phyloP scores from a whole-genome alignment of 2,797 vertebrate genomes.

The Melopsittacus undulatus region DNA sequence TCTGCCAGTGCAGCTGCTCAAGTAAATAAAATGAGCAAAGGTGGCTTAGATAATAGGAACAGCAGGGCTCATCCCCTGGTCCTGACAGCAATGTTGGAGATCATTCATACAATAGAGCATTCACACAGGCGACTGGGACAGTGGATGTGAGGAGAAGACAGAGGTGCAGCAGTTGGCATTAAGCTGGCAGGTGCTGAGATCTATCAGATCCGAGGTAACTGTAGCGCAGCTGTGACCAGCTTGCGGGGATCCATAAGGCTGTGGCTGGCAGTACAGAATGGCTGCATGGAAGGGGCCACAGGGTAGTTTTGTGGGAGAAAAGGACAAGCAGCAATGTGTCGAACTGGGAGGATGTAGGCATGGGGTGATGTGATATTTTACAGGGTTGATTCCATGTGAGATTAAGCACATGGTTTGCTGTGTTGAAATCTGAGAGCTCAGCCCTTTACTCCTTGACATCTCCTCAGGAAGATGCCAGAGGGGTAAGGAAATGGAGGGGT shows the following conservation, averaged over 20 bases:
- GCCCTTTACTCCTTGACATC: neutral
- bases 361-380: neutral
- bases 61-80: neutral
- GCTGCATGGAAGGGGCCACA: fast-evolving
- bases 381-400: fast-evolving
- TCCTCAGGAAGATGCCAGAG: neutral
- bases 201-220: neutral
- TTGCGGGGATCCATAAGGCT: neutral
- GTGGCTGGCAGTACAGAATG: neutral
- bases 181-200: neutral
- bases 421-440: neutral
- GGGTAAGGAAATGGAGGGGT: neutral
- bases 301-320: neutral
- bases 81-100: neutral
- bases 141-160: neutral
- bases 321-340: neutral
- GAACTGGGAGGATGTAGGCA: neutral
- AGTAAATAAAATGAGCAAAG: neutral
- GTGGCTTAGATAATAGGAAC: neutral
- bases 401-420: neutral
- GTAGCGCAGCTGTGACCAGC: neutral
- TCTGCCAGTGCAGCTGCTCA: neutral
- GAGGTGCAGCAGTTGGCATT: neutral
- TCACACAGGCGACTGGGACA: neutral
- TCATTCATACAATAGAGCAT: fast-evolving